These are phyloP conservation scores for Phengaris arion DNA, from an alignment of 2,888 invertebrate species.

Conservation along the genomic window DNA sequence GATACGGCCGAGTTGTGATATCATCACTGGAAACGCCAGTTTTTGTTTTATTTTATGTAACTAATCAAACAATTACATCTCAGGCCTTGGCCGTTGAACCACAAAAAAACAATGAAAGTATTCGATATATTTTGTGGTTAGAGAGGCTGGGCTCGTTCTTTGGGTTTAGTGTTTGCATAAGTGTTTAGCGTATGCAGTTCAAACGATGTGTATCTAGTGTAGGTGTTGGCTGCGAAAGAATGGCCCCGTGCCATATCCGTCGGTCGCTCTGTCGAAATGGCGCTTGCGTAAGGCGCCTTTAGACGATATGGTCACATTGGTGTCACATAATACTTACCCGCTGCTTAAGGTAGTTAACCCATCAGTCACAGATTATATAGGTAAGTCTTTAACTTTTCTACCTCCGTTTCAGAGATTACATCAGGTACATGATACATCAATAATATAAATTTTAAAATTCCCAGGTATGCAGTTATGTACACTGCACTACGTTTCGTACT, in stretches of 20 bases:
- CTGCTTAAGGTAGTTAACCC: conserved; percentile 6
- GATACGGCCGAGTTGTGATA: conserved; percentile 9
- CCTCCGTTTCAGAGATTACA: not conserved
- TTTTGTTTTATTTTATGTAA: conserved; percentile 27
- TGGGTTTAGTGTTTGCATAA: conserved; percentile 58
- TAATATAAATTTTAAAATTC: conserved; percentile 10
- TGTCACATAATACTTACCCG: conserved; percentile 26
- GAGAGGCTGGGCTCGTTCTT: conserved; percentile 46
- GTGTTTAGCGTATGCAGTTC: conserved; percentile 59
- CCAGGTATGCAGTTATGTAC: not conserved
- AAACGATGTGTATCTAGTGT: conserved; percentile 65
- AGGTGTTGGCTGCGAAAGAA: conserved; percentile 67
- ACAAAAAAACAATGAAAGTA: conserved; percentile 35
- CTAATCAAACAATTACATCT: conserved; percentile 26
- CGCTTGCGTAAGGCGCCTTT: conserved; percentile 67
- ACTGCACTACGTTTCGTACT: not conserved
- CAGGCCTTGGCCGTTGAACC: conserved; percentile 46
- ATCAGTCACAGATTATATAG: not conserved
- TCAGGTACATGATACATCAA: not conserved
- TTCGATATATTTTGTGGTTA: conserved; percentile 26
- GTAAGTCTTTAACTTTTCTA: not conserved
- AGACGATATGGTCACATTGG: conserved; percentile 43
- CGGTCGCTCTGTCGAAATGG: conserved; percentile 64
- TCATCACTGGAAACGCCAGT: conserved; percentile 18
- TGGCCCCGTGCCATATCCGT: conserved; percentile 75